Evolutionary conservation across 1,140 invertebrate genomes (phyloP), one percentile per base, ranked within the genome.

Genomic region (Cotesia typhae): DNA sequence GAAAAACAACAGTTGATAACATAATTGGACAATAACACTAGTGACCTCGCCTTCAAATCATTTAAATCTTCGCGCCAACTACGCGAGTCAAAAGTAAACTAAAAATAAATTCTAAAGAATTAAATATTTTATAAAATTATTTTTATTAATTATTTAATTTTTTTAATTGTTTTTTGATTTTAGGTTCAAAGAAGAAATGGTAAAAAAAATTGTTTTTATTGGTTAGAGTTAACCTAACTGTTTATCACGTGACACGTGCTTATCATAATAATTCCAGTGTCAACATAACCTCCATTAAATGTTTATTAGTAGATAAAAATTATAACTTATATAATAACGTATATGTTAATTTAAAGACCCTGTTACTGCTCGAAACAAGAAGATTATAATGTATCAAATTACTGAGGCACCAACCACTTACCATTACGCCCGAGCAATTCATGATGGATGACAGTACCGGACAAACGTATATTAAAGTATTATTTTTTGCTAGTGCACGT

Each of bases 401-500:
- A 14, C 38, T 5, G 20, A 47, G 20, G 17, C 20, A 35, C 36
- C 20, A 20, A 53, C 14, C 14, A 36, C 28, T 61, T n/a, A 36
- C 36, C 70, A 66, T 41, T 41, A 60, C 55, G 38, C 57, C 47
- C 17, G 55, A 7, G n/a, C 51, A 65, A 55, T 38, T 65, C 55
- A 65, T n/a, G 17, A 75, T 75, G 74, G 74, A 71, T 71, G 57
- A 63, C 59, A 68, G 37, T 28, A 53, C 51, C 35, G 5, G 63
- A 17, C 4, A 38, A n/a, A 66, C 35, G 52, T 60, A 84, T 61
- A 89, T 94, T 59, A 92, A 90, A 83, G 77, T 97, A 59, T 83
- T 96, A 75, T 96, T 97, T 87, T 96, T 96, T 86, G 95, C 94
- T 10, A 93, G 93, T 89, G 93, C 95, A 67, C 92, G 92, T 81